A percentile compares a stretch with the other conserved stretches of the same genome.
phyloP scores from a whole-genome alignment of 2,888 invertebrate genomes.

The Tricholauxania praeusta region DNA sequence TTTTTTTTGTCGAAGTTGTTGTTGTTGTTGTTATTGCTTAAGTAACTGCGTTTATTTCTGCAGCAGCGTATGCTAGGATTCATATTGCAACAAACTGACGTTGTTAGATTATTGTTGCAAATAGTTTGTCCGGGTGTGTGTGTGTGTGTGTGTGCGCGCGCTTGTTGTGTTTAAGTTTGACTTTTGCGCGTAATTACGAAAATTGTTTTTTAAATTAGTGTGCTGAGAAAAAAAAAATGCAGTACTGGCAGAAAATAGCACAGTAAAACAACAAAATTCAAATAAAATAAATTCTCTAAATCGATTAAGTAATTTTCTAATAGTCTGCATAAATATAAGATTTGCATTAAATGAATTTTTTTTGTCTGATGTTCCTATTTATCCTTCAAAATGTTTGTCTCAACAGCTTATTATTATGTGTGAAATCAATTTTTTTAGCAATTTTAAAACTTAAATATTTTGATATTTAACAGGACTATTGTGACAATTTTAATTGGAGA shows the following conservation, averaged over 20 bases:
- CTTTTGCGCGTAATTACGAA: conserved; percentile 64
- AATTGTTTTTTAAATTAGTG: conserved; percentile 68
- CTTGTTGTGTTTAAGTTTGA: conserved; percentile 5
- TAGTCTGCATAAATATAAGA: no score
- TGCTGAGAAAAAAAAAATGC: conserved; percentile 55
- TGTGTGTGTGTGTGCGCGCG: not conserved
- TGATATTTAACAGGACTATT: no score
- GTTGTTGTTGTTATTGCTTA: not conserved
- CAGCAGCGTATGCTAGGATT: conserved; percentile 1
- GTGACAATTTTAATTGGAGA: no score
- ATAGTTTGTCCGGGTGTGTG: not conserved
- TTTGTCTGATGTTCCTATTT: no score
- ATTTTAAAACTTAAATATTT: no score
- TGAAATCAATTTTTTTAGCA: no score
- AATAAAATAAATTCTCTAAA: conserved; percentile 6
- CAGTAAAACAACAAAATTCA: not conserved
- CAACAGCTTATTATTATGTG: no score
- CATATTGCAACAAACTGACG: not conserved
- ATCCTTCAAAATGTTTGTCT: no score
- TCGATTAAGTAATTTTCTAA: no score
- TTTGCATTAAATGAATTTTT: no score
- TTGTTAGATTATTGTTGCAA: not conserved
- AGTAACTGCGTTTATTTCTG: not conserved
- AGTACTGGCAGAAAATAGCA: not conserved
- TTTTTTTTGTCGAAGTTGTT: not conserved